phyloP scores from a whole-genome alignment of 2,888 invertebrate species.

The Diplolepis rosae region DNA sequence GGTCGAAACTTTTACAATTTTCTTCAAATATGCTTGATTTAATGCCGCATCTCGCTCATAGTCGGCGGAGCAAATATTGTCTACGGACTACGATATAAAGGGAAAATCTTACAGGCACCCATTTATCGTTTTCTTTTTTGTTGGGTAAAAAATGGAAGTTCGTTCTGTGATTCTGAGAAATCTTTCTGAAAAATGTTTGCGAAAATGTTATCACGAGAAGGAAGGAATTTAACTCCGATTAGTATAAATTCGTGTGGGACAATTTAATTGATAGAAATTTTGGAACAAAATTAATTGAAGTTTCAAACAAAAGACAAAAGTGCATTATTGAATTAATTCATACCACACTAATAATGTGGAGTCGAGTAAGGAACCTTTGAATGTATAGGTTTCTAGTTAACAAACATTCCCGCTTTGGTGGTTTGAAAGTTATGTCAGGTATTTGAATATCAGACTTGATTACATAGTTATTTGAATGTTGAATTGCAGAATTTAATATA shows the following conservation, averaged over 20 bases:
- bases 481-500: too few species aligned
- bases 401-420: too few species aligned
- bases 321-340: not conserved
- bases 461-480: too few species aligned
- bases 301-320: not conserved
- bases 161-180: not conserved
- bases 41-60: constrained; percentile 13
- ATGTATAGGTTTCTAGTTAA: too few species aligned
- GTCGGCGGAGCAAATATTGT: constrained; percentile 27
- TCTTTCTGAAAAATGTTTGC: constrained; percentile 16
- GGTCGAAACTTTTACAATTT: constrained; percentile 9
- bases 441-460: too few species aligned
- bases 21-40: not conserved
- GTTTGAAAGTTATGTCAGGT: too few species aligned
- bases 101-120: constrained; percentile 23
- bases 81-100: constrained; percentile 14
- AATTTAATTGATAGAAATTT: constrained; percentile 24
- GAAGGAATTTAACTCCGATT: constrained; percentile 10
- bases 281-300: constrained; percentile 14
- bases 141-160: not conserved
- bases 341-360: not conserved
- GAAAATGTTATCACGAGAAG: not conserved
- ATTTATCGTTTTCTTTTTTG: constrained; percentile 30
- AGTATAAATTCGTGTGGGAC: not conserved
- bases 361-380: too few species aligned